Conservation (phyloP, 2,113 vertebrate species). For the Cyprinodon tularosa region DNA sequence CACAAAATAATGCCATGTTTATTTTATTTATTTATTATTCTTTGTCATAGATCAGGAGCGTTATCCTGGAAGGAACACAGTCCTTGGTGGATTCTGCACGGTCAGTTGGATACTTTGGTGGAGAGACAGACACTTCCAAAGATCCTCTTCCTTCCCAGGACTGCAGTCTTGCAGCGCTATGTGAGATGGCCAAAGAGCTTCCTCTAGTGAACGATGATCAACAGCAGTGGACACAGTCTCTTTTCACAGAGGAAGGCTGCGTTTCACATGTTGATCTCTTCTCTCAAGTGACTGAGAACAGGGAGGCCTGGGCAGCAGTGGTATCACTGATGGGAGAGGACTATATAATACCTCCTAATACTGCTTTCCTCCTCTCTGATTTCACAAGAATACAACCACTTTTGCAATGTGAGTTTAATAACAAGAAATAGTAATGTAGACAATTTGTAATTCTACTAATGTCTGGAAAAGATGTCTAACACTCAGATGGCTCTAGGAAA, state of each 20-base stretch:
- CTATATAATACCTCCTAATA: conserved; percentile 87
- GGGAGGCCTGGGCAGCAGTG: conserved; percentile 66
- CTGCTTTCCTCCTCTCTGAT: conserved; percentile 93
- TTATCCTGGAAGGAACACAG: conserved; percentile 85
- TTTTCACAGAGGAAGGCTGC: conserved; percentile 52
- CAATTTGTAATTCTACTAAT: background rate
- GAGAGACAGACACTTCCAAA: conserved; percentile 12
- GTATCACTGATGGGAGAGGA: conserved; percentile 87
- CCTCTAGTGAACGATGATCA: conserved; percentile 66
- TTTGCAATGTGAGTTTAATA: conserved; percentile 84
- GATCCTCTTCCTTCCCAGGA: conserved; percentile 48
- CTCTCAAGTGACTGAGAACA: conserved; percentile 83
- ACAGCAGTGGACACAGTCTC: conserved; percentile 45
- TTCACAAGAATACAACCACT: conserved; percentile 87
- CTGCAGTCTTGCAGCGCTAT: conserved; percentile 85
- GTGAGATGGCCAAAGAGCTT: conserved; percentile 90
- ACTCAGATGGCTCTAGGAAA: background rate
- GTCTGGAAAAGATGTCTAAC: background rate
- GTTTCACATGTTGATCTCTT: conserved; percentile 82
- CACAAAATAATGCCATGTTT: too few species aligned
- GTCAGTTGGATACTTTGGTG: conserved; percentile 78
- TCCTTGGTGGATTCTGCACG: conserved; percentile 82
- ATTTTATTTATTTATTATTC: background rate
- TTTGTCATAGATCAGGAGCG: conserved; percentile 80
- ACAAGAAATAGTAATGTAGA: background rate